Conservation (phyloP, 1,140 invertebrate species). For the Lasioglossum baleicum region DNA sequence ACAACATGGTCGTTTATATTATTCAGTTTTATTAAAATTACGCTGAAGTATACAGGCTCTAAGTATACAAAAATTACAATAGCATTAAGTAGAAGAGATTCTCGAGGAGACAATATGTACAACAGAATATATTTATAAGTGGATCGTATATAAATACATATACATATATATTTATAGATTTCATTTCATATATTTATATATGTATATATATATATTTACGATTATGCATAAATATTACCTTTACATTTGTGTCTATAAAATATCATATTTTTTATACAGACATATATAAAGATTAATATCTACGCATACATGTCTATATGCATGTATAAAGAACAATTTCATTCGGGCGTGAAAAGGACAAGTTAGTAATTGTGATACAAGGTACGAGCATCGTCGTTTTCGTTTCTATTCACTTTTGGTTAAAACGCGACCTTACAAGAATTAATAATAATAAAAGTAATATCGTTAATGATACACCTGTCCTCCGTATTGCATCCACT, state of each 20-base stretch:
- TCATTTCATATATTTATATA: conserved; percentile 30
- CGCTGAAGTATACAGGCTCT: conserved; percentile 71
- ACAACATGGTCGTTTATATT: conserved; percentile 43
- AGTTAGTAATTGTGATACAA: conserved; percentile 53
- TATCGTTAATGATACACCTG: conserved; percentile 68
- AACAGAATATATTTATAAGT: conserved; percentile 60
- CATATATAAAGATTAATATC: conserved; percentile 5
- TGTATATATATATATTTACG: conserved; percentile 37
- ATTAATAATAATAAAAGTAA: conserved; percentile 36
- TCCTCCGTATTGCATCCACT: conserved; percentile 69
- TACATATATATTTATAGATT: conserved; percentile 21
- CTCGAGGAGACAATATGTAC: conserved; percentile 73
- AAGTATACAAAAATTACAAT: conserved; percentile 75
- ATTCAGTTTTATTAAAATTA: conserved; percentile 73
- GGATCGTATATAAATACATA: conserved; percentile 42
- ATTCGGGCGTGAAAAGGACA: conserved; percentile 48
- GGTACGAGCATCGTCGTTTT: conserved; percentile 51
- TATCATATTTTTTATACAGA: too few species aligned
- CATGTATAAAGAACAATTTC: conserved; percentile 40
- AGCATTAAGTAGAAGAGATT: conserved; percentile 73
- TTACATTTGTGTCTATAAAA: too few species aligned
- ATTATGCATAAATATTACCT: conserved; percentile 5
- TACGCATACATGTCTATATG: conserved; percentile 33
- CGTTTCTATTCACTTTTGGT: conserved; percentile 46
- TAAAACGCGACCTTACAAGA: conserved; percentile 30